These are phyloP conservation scores for Odontocolon sp. DNA, from an alignment of 2,888 invertebrate species.

Conservation along the genomic window DNA sequence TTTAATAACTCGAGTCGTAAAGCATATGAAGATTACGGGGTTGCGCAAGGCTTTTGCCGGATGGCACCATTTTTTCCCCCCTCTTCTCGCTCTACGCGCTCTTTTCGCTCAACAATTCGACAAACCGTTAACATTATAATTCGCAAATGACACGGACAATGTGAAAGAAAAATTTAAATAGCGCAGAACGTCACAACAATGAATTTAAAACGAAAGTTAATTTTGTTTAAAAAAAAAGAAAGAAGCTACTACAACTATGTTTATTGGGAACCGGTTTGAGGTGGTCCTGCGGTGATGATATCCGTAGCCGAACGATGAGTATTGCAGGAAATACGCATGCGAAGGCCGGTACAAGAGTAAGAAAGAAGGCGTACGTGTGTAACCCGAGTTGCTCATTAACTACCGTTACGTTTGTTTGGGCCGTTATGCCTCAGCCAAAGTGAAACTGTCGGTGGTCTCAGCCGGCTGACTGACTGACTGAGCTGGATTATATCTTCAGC, in stretches of 20 bases:
- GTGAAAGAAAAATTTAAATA: conserved; percentile 16
- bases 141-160: not conserved
- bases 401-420: conserved; percentile 80
- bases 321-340: conserved; percentile 31
- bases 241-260: conserved; percentile 29
- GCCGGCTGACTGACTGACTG: conserved; percentile 28
- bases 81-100: too few species aligned
- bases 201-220: conserved; percentile 53
- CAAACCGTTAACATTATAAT: too few species aligned
- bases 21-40: not conserved
- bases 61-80: too few species aligned
- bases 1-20: conserved; percentile 4
- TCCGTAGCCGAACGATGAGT: conserved; percentile 1
- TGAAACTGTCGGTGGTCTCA: conserved; percentile 69
- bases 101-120: too few species aligned
- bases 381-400: conserved; percentile 75
- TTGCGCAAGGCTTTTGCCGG: not conserved
- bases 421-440: conserved; percentile 79
- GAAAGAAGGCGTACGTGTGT: conserved; percentile 39
- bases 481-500: conserved; percentile 25
- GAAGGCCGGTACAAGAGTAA: conserved; percentile 25
- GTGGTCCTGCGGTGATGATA: conserved; percentile 22
- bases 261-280: conserved; percentile 50
- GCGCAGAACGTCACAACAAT: too few species aligned
- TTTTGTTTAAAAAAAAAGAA: conserved; percentile 24